A percentile compares a stretch with the other conserved stretches of the same genome.
phyloP scores from a whole-genome alignment of 2,113 vertebrate species.

The Phalacrocorax pelagicus region DNA sequence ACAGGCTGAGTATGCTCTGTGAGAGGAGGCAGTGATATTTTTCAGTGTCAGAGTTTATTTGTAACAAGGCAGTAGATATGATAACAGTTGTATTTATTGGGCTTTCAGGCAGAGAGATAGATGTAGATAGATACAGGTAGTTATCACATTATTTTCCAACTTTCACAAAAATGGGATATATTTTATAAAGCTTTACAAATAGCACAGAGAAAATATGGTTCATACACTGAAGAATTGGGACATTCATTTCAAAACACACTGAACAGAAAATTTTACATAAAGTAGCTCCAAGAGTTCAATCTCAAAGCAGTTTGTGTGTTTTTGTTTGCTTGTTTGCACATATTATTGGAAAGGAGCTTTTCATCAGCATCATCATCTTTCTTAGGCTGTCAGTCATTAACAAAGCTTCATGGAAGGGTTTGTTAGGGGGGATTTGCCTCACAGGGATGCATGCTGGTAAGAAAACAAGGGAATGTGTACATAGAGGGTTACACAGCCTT shows the following conservation, averaged over 20 bases:
- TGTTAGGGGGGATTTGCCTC: slow-evolving; percentile 6
- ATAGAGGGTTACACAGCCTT: not conserved
- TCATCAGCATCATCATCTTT: not conserved
- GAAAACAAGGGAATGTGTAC: not conserved
- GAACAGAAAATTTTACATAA: slow-evolving; percentile 11
- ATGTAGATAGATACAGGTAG: slow-evolving; percentile 12
- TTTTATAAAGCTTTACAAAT: not conserved
- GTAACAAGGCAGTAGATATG: not conserved
- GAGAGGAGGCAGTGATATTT: not conserved
- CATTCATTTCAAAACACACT: not conserved
- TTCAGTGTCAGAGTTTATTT: slow-evolving; percentile 37
- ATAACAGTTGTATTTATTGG: slow-evolving; percentile 39
- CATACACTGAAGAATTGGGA: not conserved
- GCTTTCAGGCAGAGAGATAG: slow-evolving; percentile 26
- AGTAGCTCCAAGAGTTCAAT: not conserved
- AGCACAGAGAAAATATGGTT: not conserved
- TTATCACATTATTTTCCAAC: slow-evolving; percentile 17
- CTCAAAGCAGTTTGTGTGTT: not conserved
- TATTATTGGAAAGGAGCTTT: slow-evolving; percentile 22
- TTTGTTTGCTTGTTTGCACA: slow-evolving; percentile 4
- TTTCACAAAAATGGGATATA: not conserved
- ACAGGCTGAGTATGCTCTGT: not conserved
- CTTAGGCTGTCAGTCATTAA: not conserved
- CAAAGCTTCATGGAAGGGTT: not conserved
- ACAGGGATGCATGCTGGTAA: not conserved